These are phyloP conservation scores for Dilophus febrilis DNA, from an alignment of 2,888 invertebrate genomes.

Conservation along the genomic window DNA sequence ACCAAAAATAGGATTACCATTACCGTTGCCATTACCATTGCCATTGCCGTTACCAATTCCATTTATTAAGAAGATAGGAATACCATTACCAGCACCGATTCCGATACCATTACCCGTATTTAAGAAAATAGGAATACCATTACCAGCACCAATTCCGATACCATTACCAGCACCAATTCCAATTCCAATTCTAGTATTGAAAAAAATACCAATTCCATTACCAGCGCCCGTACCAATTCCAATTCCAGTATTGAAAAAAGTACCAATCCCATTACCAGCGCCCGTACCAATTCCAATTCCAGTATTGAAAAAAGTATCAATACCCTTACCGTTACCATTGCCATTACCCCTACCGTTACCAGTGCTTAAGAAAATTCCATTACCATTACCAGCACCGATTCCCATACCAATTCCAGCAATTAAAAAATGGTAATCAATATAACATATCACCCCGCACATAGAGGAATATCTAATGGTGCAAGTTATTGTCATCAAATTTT, in stretches of 20 bases:
- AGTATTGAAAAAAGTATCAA: not conserved
- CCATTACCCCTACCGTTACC: not conserved
- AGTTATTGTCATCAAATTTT: too few species aligned
- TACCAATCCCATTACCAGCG: not conserved
- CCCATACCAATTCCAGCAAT: not conserved
- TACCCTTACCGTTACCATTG: not conserved
- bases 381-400: not conserved
- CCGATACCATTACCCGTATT: not conserved
- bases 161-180: not conserved
- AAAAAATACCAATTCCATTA: not conserved
- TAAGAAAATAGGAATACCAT: not conserved
- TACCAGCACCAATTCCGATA: not conserved
- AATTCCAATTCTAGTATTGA: not conserved
- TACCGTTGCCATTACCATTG: slow-evolving; percentile 1
- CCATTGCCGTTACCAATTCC: not conserved
- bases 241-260: not conserved
- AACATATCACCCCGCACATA: too few species aligned
- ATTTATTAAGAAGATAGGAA: not conserved
- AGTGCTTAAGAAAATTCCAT: too few species aligned
- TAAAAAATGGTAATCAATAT: too few species aligned
- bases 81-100: not conserved
- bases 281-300: not conserved
- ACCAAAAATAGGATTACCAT: slow-evolving; percentile 1
- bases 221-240: not conserved
- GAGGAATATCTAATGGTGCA: too few species aligned